These are phyloP conservation scores for Prochilodus magdalenae DNA, from an alignment of 2,113 vertebrate genomes.

Conservation along the genomic window DNA sequence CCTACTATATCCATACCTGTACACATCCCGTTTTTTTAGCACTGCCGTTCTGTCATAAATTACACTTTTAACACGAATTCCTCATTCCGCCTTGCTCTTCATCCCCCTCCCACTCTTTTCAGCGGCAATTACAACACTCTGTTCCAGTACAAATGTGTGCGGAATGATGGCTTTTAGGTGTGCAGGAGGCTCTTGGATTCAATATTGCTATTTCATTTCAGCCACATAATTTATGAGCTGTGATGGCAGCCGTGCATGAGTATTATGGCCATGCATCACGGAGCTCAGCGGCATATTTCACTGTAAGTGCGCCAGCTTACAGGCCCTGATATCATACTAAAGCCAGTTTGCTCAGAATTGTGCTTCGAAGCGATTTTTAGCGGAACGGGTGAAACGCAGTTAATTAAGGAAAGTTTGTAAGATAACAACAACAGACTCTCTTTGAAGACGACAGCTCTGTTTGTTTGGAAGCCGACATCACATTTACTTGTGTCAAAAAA, in stretches of 20 bases:
- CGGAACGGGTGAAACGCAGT: neutral
- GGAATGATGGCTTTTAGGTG: slow-evolving; percentile 52
- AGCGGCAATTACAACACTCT: slow-evolving; percentile 57
- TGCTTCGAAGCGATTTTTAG: neutral
- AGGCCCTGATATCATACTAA: neutral
- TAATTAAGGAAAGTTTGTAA: slow-evolving; percentile 1
- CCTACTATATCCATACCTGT: neutral
- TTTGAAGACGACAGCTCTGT: neutral
- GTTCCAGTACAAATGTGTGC: slow-evolving; percentile 66
- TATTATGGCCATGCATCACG: slow-evolving; percentile 49
- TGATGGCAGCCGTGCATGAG: slow-evolving; percentile 50
- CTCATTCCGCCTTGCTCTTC: slow-evolving; percentile 38
- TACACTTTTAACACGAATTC: slow-evolving; percentile 70
- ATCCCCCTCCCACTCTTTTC: slow-evolving; percentile 28
- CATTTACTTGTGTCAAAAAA: neutral
- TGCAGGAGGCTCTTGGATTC: slow-evolving; percentile 68
- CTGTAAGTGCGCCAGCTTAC: neutral
- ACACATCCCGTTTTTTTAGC: slow-evolving; percentile 22
- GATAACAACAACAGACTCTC: neutral
- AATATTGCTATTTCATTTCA: slow-evolving; percentile 62
- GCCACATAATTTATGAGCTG: slow-evolving; percentile 60
- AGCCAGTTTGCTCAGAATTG: neutral
- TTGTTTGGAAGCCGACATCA: neutral
- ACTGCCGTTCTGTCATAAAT: slow-evolving; percentile 55
- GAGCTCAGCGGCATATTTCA: slow-evolving; percentile 6